phyloP scores from a whole-genome alignment of 2,888 invertebrate genomes.

The Polietes domitor region DNA sequence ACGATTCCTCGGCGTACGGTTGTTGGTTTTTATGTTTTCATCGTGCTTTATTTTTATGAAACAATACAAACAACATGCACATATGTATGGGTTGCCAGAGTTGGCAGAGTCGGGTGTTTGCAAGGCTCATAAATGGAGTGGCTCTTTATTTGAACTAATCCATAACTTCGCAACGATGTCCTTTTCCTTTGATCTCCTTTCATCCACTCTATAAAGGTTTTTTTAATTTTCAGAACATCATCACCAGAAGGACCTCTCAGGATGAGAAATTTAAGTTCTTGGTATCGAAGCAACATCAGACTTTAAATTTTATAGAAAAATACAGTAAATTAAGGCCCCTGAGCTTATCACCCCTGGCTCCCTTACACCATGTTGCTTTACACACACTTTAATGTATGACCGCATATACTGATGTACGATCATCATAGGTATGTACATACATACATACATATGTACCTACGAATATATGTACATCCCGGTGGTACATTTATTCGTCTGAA shows the following conservation, averaged over 20 bases:
- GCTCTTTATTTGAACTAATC: too few species aligned
- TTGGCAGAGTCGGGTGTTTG: too few species aligned
- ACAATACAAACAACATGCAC: neutral
- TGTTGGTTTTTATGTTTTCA: neutral
- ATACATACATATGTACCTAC: neutral
- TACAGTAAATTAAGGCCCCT: neutral
- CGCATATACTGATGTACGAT: neutral
- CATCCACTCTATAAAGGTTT: too few species aligned
- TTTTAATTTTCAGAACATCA: too few species aligned
- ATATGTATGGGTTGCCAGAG: too few species aligned
- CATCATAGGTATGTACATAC: neutral
- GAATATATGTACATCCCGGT: conserved; percentile 10
- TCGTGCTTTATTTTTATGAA: neutral
- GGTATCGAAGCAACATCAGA: too few species aligned
- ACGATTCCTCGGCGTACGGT: neutral
- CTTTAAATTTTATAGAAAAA: too few species aligned
- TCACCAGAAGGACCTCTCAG: too few species aligned
- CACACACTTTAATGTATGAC: neutral
- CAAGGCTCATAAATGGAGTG: too few species aligned
- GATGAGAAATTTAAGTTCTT: too few species aligned
- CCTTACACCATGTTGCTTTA: neutral
- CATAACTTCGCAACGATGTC: too few species aligned
- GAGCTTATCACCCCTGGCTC: neutral
- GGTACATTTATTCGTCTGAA: conserved; percentile 29
- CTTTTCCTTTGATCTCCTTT: too few species aligned